Base-by-base conservation (phyloP, 2,888 invertebrate species). In the Noctua fimbriata region DNA sequence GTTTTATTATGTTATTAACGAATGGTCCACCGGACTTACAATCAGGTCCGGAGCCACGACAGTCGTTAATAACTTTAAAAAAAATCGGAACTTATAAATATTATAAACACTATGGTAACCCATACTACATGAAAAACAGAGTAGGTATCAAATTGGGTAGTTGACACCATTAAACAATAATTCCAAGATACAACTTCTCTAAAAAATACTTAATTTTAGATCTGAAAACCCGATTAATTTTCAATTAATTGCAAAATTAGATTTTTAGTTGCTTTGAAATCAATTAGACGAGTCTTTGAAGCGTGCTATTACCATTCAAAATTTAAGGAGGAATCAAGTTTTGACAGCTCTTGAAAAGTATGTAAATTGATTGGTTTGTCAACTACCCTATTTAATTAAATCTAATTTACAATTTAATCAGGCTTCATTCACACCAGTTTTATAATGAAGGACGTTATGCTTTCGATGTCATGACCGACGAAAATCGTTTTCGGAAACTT, bases 1-100 rank as follows among this genome's bases (percentile, higher is more conserved):
- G 14, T 79, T 79, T 79, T 73, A 81, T 81, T 79, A 55, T 28
- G 63, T 14, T n/a, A 7, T 47, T 41, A n/a, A n/a, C 18, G 6
- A 75, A 73, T 44, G 9, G 7, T n/a, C 32, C 9, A 2, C 36
- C 2, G 24, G 14, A 41, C 12, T 21, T 72, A 55, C 16, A 55
- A 24, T 44, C 44, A 28, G 4, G 2, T 52, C 21, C 52, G 52
- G 14, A 28, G 16, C 16, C 36, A 72, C 21, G 47, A 73, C 47
- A n/a, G 12, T 36, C 18, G 0, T 49, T 24, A 44, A 28, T 16
- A 60, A 44, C 10, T 16, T 9, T 16, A 16, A 7, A 28, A 72
- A 72, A 72, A 44, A 44, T 16, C 18, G 28, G 21, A 67, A 55
- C 4, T 24, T 24, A 24, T 44, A 2, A 0, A 9, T 44, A 44